Base-by-base conservation (phyloP, 2,888 invertebrate species). In the Agonopterix arenella region DNA sequence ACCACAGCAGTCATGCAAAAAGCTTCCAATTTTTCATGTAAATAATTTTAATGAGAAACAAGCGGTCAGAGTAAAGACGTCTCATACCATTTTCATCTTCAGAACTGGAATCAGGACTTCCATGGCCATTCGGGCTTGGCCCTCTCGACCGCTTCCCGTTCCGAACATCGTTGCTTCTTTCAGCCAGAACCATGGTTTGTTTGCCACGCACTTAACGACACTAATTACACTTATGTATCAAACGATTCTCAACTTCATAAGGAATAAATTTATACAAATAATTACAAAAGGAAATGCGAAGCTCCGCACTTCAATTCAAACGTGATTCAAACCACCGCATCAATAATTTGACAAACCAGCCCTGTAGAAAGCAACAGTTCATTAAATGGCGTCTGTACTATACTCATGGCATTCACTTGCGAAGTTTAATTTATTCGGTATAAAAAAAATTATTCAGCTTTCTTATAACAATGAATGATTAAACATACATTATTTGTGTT, bases 121-220 rank as follows among this genome's bases (percentile, higher is more conserved):
- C 93, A 77, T 90, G 91, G 86, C 95, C 95, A 91, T 96, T 96
- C 64, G 97, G 97, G 91, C 96, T 97, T 76, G 96, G 95, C 79
- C 96, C 97, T 80, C 96, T 92, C 67, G 96, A 97, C 84, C 96
- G 93, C 73, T 96, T 93, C 61, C 97, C 97, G 89, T 96, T 96
- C 74, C 96, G 91, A 70, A 95, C 93, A 80, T 96, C 96, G 66
- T 91, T 92, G 89, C 94, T 96, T 90, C 96, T 93, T 80, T 97
- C 97, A 37, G 96, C 95, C 80, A 97, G 91, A 78, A 97, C 97
- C 97, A 97, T 96, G 80, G 88, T 91, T 70, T 59, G 56, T 28
- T 55, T 43, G 13, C 10, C 44, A 60, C 58, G 52, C 73, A 76
- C 74, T 73, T 59, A 56, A 56, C 61, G 66, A 59, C 67, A 71